Evolutionary conservation across 2,797 vertebrate genomes (phyloP), one percentile per base, ranked within the genome.

Genomic region (Gallinago stenura): DNA sequence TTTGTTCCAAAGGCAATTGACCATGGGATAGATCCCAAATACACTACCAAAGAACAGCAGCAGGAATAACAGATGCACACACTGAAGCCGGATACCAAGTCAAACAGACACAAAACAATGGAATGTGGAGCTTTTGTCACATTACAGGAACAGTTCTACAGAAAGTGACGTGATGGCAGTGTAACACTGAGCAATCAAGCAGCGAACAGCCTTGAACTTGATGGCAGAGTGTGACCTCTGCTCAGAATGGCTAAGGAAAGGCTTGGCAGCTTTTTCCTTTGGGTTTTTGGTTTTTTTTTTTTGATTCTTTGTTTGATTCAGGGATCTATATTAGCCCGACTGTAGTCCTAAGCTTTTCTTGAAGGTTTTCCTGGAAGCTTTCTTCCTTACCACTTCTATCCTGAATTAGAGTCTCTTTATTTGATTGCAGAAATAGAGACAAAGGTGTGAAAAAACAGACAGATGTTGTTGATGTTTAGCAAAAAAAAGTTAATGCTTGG

Each of bases 101-200:
- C 54, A 60, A 18, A 30, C 37, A 72, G 48, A 54, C 15, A 33
- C 14, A n/a, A 62, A 81, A 25, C 13, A 76, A 13, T 26, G 68
- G 41, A 21, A 10, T 5, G 31, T n/a, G 39, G 35, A 60, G 22
- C 57, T 73, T 58, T 39, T 85, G 31, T 54, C 56, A 15, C 15
- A 2, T 58, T 76, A 35, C 0, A 1, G 56, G 35, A 65, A 15
- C 37, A 41, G 21, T 12, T 10, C 39, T 57, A 26, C 30, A 51
- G 73, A 41, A 78, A 60, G 21, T 43, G 54, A 62, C 1, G 0
- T 72, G 43, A n/a, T 48, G 39, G 31, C 21, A 54, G 31, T 7
- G 30, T 57, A 64, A 81, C 31, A 43, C 33, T 30, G 31, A 48
- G 53, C 78, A 72, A n/a, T 46, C 21, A 43, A 28, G 43, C 43